A percentile compares a stretch with the other conserved stretches of the same genome.
Evolutionary conservation across 2,113 vertebrate species (phyloP).

Genomic region (Anguilla japonica): DNA sequence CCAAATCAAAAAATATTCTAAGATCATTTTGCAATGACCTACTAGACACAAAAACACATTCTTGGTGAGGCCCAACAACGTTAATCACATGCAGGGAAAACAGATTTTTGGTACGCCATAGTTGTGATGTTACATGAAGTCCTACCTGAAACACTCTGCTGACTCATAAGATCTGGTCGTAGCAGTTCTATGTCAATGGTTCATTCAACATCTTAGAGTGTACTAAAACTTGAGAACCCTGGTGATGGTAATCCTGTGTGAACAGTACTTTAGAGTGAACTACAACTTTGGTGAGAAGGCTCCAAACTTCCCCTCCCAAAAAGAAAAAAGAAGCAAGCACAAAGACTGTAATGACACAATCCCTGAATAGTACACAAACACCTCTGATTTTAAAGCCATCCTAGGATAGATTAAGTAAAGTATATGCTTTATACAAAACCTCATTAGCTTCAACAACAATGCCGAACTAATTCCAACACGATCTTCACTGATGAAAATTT

Average conservation of each 20-base stretch:
- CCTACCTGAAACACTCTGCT: background rate
- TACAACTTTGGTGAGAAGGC: conserved; percentile 14
- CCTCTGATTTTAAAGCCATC: conserved; percentile 30
- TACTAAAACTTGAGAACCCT: background rate
- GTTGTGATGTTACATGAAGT: background rate
- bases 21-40: background rate
- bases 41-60: background rate
- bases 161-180: background rate
- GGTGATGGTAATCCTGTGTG: background rate
- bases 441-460: conserved; percentile 33
- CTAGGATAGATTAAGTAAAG: conserved; percentile 26
- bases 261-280: background rate
- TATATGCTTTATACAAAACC: conserved; percentile 27
- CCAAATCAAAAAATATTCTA: too few species aligned
- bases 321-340: conserved; percentile 1
- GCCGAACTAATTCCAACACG: conserved; percentile 34
- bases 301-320: conserved; percentile 7
- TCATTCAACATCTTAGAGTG: background rate
- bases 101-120: background rate
- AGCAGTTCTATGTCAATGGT: background rate
- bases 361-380: conserved; percentile 18
- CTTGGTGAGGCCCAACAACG: background rate
- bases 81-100: background rate
- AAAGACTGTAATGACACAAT: conserved; percentile 25
- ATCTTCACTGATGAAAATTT: conserved; percentile 38